phyloP scores from a whole-genome alignment of 2,888 invertebrate species.

The Linnaemya vulpina region DNA sequence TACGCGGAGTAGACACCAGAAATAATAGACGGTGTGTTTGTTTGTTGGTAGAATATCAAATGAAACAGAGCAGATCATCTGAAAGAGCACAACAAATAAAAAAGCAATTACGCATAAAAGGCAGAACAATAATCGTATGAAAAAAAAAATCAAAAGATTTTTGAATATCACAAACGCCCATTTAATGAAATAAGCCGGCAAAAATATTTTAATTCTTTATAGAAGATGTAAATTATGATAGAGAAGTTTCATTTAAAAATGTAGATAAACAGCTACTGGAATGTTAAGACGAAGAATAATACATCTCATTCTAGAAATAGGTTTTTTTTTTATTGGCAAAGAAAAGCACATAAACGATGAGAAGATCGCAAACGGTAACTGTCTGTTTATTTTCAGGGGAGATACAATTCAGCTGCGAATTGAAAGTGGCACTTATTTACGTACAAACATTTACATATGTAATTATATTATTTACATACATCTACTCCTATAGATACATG shows the following conservation, averaged over 20 bases:
- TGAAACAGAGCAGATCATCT: conserved; percentile 70
- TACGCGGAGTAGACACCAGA: neutral
- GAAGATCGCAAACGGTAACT: neutral
- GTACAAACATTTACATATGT: neutral
- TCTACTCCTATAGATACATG: too few species aligned
- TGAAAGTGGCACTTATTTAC: conserved; percentile 44
- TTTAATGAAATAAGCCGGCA: conserved; percentile 1
- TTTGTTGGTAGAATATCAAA: conserved; percentile 30
- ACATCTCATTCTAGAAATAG: neutral
- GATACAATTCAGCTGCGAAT: conserved; percentile 16
- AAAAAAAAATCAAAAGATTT: conserved; percentile 29
- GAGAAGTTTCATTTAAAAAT: conserved; percentile 1
- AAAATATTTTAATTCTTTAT: neutral
- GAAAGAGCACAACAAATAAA: conserved; percentile 58
- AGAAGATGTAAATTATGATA: conserved; percentile 15
- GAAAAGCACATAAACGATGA: neutral
- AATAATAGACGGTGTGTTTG: conserved; percentile 5
- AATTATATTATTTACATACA: conserved; percentile 5
- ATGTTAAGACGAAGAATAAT: neutral
- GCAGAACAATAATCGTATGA: neutral
- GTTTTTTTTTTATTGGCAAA: neutral
- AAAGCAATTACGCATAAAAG: conserved; percentile 67
- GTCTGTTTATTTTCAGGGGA: neutral
- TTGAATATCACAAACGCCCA: conserved; percentile 42
- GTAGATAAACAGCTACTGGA: neutral